Evolutionary conservation across 2,888 invertebrate genomes (phyloP), one percentile per base, ranked within the genome.

Genomic region (Prosapia bicincta): DNA sequence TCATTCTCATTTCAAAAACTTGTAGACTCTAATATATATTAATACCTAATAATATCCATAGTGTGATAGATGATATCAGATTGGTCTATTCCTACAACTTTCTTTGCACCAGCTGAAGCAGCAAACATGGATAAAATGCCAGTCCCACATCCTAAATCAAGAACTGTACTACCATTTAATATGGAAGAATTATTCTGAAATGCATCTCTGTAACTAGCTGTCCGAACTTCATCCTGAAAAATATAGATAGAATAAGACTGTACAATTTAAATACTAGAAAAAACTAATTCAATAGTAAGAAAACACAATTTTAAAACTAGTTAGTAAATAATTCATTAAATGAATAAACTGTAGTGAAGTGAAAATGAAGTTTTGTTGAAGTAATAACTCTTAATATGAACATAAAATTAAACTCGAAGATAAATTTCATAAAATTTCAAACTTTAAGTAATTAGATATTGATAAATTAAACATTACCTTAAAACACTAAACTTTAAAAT

Each of bases 81-180:
- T 84, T 96, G 96, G 85, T 99, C 99, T 80, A 99, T 91, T 80
- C 96, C 98, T 83, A 94, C 92, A 10, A 99, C 96, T 85, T 89
- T 91, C 77, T 90, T 88, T 66, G 99, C 99, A 26, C 98, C 98
- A 25, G 98, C 96, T 83, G 94, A 92, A 13, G 97, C 98, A 79
- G 96, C 94, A 88, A 99, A 99, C 96, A 99, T 97, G 15, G 98
- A 98, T 26, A 99, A 87, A 80, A 99, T 98, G 28, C 97, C 96
- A 0, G 99, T 99, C 26, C 99, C 99, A 85, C 98, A 98, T 38
- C 99, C 99, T 75, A 99, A 91, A 87, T 99, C 99, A 77, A 99
- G 86, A 24, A 99, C 95, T 25, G 90, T 86, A 85, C 96, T 96
- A 65, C 90, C 91, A 81, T 87, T 87, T 72, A 97, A 88, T 75